Evolutionary conservation across 2,888 invertebrate species (phyloP), one percentile per base, ranked within the genome.

Genomic region (Acanthopleura granulata): DNA sequence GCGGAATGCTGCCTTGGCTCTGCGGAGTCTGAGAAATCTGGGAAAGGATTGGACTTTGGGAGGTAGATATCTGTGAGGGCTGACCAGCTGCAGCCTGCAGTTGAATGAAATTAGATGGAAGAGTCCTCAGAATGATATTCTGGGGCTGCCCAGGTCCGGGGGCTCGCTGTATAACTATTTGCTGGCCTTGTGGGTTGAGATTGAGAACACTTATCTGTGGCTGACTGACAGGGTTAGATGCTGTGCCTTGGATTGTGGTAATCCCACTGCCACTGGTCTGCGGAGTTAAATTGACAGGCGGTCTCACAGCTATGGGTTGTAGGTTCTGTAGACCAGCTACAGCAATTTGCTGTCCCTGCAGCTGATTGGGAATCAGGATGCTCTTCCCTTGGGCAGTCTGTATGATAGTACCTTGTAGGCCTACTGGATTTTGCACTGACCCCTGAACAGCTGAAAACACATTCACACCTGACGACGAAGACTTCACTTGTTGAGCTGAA

Each of bases 311-410:
- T 49, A 71, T 49, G 6, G 66, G 66, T 66, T 66, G 75, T 51
- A 84, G 72, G 62, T 78, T 81, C 73, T 83, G 82, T 27, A 85
- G 78, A 22, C 72, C 72, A n/a, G 75, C 40, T 15, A 75, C 40
- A 76, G 83, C 82, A 70, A 84, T 81, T 57, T 81, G 82, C 70
- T 85, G 84, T 14, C 82, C 80, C 15, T 78, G 29, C 50, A 79
- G 76, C 14, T 83, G 72, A 62, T 80, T 80, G 16, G 83, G 83
- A 71, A 84, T 85, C 16, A 86, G 76, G 50, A 86, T 84, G 76
- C 83, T 82, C 70, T 85, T 86, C 11, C 87, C 87, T 72, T 85
- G 83, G 4, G 86, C 78, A 18, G 86, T 86, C 76, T 86, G 85
- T 66, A 87, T 85, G 50, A 87, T 76, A 27, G 86, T 85, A 16